Evolutionary conservation across 2,888 invertebrate species (phyloP).

Genomic region (Lacanobia wlatinum): DNA sequence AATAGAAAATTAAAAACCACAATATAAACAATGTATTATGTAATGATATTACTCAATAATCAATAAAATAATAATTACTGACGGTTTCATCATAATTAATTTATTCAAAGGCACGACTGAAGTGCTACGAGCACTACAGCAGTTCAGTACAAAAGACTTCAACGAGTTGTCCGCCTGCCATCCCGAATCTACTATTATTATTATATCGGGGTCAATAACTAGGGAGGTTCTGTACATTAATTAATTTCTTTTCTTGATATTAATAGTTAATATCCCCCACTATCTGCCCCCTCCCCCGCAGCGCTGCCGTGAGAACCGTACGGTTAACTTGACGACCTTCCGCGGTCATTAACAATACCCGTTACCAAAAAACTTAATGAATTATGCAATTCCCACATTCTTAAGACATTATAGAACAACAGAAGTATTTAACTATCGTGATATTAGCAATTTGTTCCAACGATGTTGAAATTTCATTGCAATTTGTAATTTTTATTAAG

Average conservation of each 20-base stretch:
- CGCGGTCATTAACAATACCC: conserved; percentile 64
- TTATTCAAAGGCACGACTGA: conserved; percentile 27
- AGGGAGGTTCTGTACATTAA: conserved; percentile 28
- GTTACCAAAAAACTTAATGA: conserved; percentile 64
- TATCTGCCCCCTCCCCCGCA: conserved; percentile 17
- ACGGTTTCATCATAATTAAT: conserved; percentile 31
- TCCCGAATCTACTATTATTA: conserved; percentile 35
- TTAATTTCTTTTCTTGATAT: conserved; percentile 44
- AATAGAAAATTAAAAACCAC: not conserved
- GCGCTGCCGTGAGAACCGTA: conserved; percentile 61
- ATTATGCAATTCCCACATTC: conserved; percentile 64
- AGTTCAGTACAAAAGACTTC: conserved; percentile 84
- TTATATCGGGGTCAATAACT: conserved; percentile 11
- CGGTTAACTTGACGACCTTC: conserved; percentile 68
- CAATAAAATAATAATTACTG: conserved; percentile 1
- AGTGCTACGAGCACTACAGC: conserved; percentile 31
- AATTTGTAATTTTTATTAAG: conserved; percentile 55
- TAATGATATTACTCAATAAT: conserved; percentile 1
- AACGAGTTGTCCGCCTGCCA: conserved; percentile 76
- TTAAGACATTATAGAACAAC: conserved; percentile 51
- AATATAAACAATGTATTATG: not conserved
- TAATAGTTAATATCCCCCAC: conserved; percentile 21
- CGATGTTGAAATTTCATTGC: conserved; percentile 55
- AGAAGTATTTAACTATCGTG: conserved; percentile 51
- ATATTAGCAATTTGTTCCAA: conserved; percentile 60